phyloP scores from a whole-genome alignment of 1,140 invertebrate species.

The Lordiphosa clarofinis region DNA sequence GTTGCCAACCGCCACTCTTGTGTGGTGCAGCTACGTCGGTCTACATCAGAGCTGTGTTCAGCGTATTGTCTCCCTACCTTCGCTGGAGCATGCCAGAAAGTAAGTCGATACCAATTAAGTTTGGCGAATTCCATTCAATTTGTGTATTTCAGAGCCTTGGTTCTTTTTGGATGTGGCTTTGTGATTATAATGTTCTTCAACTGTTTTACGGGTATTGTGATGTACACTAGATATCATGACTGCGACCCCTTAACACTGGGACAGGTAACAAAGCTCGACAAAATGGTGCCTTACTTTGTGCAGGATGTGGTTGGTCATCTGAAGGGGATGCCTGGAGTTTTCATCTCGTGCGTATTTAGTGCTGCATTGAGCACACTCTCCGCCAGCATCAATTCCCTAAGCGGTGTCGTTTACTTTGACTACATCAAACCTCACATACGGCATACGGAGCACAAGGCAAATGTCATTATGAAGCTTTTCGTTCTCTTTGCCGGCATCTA shows the following conservation, averaged over 20 bases:
- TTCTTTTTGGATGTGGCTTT: conserved; percentile 81
- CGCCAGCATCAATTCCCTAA: conserved; percentile 86
- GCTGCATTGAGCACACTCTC: conserved; percentile 88
- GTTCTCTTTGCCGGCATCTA: conserved; percentile 82
- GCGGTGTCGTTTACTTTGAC: conserved; percentile 88
- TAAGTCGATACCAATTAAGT: too few relatives aligned
- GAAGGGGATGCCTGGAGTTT: conserved; percentile 84
- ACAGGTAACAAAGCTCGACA: conserved; percentile 79
- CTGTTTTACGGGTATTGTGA: conserved; percentile 86
- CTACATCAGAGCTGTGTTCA: conserved; percentile 74
- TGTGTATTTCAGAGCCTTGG: conserved; percentile 54
- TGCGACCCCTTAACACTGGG: conserved; percentile 85
- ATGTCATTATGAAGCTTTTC: conserved; percentile 84
- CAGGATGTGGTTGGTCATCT: conserved; percentile 83
- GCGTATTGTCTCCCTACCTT: conserved; percentile 64
- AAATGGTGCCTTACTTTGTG: conserved; percentile 84
- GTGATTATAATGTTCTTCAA: conserved; percentile 81
- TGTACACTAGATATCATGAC: conserved; percentile 86
- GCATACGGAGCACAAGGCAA: conserved; percentile 82
- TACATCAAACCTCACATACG: conserved; percentile 81
- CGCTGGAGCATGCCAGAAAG: conserved; percentile 47
- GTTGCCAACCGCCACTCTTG: conserved; percentile 20
- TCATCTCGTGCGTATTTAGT: conserved; percentile 86
- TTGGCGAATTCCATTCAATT: too few relatives aligned
- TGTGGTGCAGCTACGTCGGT: conserved; percentile 62